phyloP scores from a whole-genome alignment of 2,888 invertebrate species.

The Metacarcinus magister region DNA sequence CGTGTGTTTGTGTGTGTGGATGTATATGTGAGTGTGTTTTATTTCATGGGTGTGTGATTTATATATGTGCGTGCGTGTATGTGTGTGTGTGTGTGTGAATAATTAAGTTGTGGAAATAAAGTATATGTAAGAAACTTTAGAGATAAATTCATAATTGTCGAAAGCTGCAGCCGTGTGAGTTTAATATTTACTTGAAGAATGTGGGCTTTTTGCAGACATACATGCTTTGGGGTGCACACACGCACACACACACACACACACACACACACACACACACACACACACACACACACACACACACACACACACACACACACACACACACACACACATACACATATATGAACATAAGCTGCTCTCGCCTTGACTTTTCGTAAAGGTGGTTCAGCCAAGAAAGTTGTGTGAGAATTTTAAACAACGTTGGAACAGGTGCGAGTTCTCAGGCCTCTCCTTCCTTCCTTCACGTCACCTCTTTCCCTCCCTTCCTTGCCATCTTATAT shows the following conservation, averaged over 20 bases:
- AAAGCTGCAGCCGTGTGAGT: not conserved
- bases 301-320: constrained; percentile 41
- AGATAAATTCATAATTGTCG: not conserved
- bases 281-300: constrained; percentile 48
- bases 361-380: constrained; percentile 4
- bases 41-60: too few relatives aligned
- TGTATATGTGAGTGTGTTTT: not conserved
- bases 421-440: not conserved
- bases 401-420: constrained; percentile 41
- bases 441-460: not conserved
- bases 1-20: not conserved
- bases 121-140: not conserved
- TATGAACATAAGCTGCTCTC: not conserved
- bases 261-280: constrained; percentile 38
- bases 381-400: constrained; percentile 33
- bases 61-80: too few relatives aligned
- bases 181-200: not conserved
- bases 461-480: not conserved
- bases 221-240: not conserved
- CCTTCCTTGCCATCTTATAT: not conserved
- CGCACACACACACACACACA: constrained; percentile 10
- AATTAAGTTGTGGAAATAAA: not conserved
- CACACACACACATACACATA: not conserved
- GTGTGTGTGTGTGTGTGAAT: not conserved
- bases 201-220: not conserved